Conservation (phyloP, 2,888 invertebrate genomes). For the Clitarchus hookeri region DNA sequence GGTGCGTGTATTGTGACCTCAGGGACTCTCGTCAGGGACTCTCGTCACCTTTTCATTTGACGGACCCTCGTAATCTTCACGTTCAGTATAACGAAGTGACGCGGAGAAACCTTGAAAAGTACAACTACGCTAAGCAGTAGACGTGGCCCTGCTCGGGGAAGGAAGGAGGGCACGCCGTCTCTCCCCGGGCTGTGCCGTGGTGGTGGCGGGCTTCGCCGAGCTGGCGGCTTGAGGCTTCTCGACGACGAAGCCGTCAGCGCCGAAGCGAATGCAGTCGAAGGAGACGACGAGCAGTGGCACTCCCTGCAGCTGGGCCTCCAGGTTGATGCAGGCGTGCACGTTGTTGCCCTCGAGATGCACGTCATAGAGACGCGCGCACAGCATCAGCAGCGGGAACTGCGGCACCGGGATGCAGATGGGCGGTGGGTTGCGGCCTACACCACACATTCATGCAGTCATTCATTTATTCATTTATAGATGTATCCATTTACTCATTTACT, state of each 20-base stretch:
- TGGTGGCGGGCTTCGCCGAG: background rate
- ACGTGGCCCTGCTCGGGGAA: too few relatives aligned
- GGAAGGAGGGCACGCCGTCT: background rate
- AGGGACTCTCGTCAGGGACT: background rate
- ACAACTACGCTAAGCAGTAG: too few relatives aligned
- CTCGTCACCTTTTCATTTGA: background rate
- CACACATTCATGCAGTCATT: background rate
- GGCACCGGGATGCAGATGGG: slow-evolving; percentile 41
- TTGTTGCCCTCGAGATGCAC: slow-evolving; percentile 33
- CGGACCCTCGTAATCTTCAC: background rate
- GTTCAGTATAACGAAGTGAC: too few relatives aligned
- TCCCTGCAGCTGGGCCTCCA: slow-evolving; percentile 34
- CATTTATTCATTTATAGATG: too few relatives aligned
- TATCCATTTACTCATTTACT: too few relatives aligned
- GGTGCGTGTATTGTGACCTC: too few relatives aligned
- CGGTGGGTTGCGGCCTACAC: slow-evolving; percentile 39
- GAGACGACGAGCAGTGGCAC: slow-evolving; percentile 35
- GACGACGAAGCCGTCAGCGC: slow-evolving; percentile 44
- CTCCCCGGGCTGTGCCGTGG: background rate
- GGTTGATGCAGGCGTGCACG: slow-evolving; percentile 36
- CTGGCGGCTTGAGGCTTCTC: slow-evolving; percentile 26
- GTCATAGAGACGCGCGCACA: slow-evolving; percentile 38
- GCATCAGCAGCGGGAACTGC: slow-evolving; percentile 36
- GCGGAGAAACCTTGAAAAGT: too few relatives aligned
- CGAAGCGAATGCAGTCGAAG: slow-evolving; percentile 48